These are phyloP conservation scores for Lynx canadensis DNA, from an alignment of 2,113 vertebrate genomes.

Conservation along the genomic window DNA sequence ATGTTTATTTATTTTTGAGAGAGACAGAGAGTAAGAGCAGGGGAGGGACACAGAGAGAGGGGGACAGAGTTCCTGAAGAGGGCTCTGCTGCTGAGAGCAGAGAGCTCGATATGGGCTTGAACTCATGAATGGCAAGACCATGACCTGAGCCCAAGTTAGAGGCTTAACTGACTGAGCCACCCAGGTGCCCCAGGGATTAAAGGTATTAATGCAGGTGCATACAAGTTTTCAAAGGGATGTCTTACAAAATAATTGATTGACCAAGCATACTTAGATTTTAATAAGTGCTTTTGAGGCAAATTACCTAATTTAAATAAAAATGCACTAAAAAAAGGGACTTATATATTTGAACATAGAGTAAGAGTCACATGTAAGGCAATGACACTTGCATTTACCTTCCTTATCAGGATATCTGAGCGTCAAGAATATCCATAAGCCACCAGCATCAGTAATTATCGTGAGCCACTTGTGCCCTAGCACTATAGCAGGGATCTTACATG, in stretches of 20 bases:
- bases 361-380: neutral
- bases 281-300: neutral
- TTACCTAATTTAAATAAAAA: neutral
- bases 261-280: neutral
- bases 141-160: no score
- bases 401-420: neutral
- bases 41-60: no score
- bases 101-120: no score
- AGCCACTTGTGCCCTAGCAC: neutral
- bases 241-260: neutral
- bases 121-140: no score
- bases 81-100: no score
- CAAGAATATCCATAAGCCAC: neutral
- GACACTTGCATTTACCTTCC: neutral
- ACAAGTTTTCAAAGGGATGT: neutral
- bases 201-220: neutral
- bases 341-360: neutral
- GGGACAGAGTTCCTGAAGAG: no score
- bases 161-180: no score
- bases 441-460: neutral
- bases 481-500: rapidly evolving
- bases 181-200: neutral
- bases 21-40: no score
- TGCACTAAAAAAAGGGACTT: neutral
- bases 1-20: no score